Percentiles rank a stretch among this genome's conserved stretches.
Conservation (phyloP, 2,888 invertebrate species). For the Selenia dentaria region DNA sequence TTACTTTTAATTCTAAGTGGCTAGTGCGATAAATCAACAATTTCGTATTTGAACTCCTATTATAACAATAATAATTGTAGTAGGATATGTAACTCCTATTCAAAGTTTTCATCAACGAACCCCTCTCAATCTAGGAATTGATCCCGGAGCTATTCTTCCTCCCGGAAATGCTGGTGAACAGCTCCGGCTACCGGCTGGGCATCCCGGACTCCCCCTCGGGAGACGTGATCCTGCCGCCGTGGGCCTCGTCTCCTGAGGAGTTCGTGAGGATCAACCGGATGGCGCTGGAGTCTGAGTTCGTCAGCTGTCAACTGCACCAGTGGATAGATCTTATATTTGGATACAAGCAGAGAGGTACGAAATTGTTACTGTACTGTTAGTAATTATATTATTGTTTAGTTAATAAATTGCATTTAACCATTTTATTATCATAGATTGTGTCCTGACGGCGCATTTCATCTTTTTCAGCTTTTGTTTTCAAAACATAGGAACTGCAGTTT, state of each 20-base stretch:
- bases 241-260: slow-evolving; percentile 99
- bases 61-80: no score
- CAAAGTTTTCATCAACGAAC: not conserved
- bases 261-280: slow-evolving; percentile 98
- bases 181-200: slow-evolving; percentile 92
- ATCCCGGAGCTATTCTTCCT: slow-evolving; percentile 99
- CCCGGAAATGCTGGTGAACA: slow-evolving; percentile 99
- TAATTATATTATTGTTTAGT: no score
- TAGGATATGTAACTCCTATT: no score
- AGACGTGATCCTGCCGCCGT: slow-evolving; percentile 97
- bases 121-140: slow-evolving; percentile 87
- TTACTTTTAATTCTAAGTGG: no score
- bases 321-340: slow-evolving; percentile 99
- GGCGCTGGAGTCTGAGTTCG: slow-evolving; percentile 99
- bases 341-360: slow-evolving; percentile 97
- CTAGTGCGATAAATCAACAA: no score
- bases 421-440: no score
- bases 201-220: slow-evolving; percentile 93
- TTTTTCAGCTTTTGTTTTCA: no score
- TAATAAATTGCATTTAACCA: no score
- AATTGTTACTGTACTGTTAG: no score
- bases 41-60: no score
- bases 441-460: no score
- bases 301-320: slow-evolving; percentile 99
- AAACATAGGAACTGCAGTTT: no score